phyloP scores from a whole-genome alignment of 92 coral and sea anemone genomes.

The Porites rus region DNA sequence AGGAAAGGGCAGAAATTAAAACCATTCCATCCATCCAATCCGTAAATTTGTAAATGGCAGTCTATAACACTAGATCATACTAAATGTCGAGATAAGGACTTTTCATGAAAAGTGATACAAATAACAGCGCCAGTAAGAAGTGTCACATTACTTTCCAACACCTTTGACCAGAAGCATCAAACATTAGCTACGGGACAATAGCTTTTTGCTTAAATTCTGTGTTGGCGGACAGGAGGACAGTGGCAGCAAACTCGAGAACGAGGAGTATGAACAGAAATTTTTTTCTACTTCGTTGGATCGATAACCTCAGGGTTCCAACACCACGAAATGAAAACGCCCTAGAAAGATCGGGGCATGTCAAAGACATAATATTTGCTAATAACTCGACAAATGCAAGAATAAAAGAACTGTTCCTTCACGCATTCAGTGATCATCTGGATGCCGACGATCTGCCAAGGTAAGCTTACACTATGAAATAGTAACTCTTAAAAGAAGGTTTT shows the following conservation, averaged over 20 bases:
- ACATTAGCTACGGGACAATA: conserved; percentile 2
- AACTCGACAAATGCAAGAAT: not conserved
- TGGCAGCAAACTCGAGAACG: not conserved
- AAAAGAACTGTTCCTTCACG: not conserved
- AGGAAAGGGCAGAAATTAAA: no score
- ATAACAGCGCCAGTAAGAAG: not conserved
- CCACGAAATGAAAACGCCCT: not conserved
- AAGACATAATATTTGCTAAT: not conserved
- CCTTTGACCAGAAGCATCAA: conserved; percentile 30
- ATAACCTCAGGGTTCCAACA: not conserved
- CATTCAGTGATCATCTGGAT: not conserved
- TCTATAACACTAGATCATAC: not conserved
- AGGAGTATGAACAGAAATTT: not conserved
- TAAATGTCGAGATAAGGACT: not conserved
- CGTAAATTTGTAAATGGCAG: no score
- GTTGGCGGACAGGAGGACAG: not conserved
- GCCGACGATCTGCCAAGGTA: not conserved
- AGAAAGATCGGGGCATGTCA: not conserved
- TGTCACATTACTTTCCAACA: not conserved
- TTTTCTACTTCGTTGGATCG: not conserved
- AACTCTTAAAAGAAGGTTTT: no score
- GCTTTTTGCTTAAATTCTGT: not conserved
- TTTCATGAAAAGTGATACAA: conserved; percentile 23
- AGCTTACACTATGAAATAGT: not conserved
- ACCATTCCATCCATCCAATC: no score